Conservation (phyloP, 2,888 invertebrate genomes). For the Calephelis perditalis region DNA sequence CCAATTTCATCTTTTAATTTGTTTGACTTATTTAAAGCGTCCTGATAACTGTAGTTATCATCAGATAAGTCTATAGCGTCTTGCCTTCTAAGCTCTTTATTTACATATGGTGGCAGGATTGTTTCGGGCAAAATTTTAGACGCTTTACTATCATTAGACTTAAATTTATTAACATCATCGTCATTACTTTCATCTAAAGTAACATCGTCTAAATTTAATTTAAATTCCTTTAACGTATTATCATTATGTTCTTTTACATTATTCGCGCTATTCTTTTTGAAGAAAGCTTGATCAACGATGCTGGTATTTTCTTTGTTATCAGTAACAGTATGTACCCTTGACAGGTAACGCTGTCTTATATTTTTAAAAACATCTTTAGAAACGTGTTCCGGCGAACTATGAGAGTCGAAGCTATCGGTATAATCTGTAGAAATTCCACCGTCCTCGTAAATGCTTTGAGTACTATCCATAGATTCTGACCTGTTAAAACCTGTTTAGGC, state of each 20-base stretch:
- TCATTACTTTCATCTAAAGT: conserved; percentile 61
- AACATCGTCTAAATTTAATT: conserved; percentile 51
- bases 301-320: conserved; percentile 51
- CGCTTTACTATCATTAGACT: conserved; percentile 31
- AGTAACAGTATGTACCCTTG: conserved; percentile 60
- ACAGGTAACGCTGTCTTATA: conserved; percentile 62
- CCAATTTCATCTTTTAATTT: conserved; percentile 33
- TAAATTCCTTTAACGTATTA: conserved; percentile 33
- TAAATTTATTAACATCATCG: conserved; percentile 37
- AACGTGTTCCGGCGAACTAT: conserved; percentile 45
- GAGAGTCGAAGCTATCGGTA: conserved; percentile 45
- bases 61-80: conserved; percentile 47
- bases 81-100: conserved; percentile 54
- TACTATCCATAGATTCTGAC: conserved; percentile 62
- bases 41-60: conserved; percentile 41
- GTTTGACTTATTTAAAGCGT: conserved; percentile 36
- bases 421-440: conserved; percentile 46
- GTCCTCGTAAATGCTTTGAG: conserved; percentile 49
- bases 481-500: conserved; percentile 68
- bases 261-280: conserved; percentile 41
- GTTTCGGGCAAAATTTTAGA: conserved; percentile 37
- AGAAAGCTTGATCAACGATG: conserved; percentile 61
- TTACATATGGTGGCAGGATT: conserved; percentile 40
- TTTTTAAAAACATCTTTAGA: conserved; percentile 59
- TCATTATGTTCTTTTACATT: conserved; percentile 32